Base-by-base conservation (phyloP, 2,888 invertebrate species). In the Melanargia galathea region DNA sequence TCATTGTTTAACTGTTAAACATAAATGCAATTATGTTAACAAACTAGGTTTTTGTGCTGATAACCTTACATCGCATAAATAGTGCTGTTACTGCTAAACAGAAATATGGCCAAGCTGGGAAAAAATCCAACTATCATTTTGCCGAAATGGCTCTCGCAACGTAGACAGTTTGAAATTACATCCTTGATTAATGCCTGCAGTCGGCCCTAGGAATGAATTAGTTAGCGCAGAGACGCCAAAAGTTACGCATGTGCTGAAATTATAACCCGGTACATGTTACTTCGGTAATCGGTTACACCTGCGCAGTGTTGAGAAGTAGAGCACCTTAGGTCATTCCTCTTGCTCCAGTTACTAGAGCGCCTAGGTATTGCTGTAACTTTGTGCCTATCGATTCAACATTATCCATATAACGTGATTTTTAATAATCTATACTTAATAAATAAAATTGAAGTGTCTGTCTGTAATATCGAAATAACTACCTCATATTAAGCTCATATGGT, bases 211-310 rank as follows among this genome's bases (percentile, higher is more conserved):
- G 30, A 48, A 48, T 58, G 24, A 58, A 65, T 55, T 30, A 65
- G 56, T 65, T 65, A 62, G 59, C 56, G 46, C 11, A 24, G 30
- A 51, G 48, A 16, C 11, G 67, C 40, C 35, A 63, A 64, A 45
- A 60, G 46, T 58, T 61, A 63, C 59, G 49, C 59, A 63, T 60
- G 56, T 67, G 62, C 63, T 62, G 64, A 63, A 61, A 68, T 66
- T 63, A 52, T 65, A 45, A 46, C 24, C 52, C 24, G 20, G 13
- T 46, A 57, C 40, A 38, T 54, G 52, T 54, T 52, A 46, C 38
- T 71, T 57, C 60, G 64, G 62, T 69, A n/a, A n/a, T n/a, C 6
- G 30, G 7, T 6, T 65, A 46, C 64, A 67, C 64, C 66, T 69
- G 67, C 56, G 64, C 65, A 62, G 51, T 63, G 61, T 56, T 54